Percentiles rank a stretch among this genome's conserved stretches.
Conservation (phyloP, 2,888 invertebrate species). For the Drosophila antonietae region DNA sequence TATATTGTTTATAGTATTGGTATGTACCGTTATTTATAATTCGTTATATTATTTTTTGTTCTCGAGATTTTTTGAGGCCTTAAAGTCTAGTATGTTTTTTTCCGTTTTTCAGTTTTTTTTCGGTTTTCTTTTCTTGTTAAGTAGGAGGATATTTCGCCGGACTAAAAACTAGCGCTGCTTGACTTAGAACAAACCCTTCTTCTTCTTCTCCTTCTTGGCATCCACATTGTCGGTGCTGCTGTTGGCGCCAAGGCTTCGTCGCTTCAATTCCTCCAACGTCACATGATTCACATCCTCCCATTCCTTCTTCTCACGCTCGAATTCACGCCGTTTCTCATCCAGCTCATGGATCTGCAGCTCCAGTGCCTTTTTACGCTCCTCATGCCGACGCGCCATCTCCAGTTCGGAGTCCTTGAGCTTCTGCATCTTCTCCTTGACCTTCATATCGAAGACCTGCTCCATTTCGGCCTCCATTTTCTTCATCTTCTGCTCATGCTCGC, state of each 20-base stretch:
- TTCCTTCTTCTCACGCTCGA: conserved; percentile 92
- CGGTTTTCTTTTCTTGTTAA: conserved; percentile 13
- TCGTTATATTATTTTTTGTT: conserved; percentile 64
- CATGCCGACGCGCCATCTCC: conserved; percentile 96
- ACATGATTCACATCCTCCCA: conserved; percentile 97
- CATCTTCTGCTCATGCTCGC: conserved; percentile 98
- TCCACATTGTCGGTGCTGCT: conserved; percentile 86
- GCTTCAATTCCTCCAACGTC: conserved; percentile 94
- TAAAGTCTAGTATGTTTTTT: conserved; percentile 38
- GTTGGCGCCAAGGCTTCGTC: conserved; percentile 94
- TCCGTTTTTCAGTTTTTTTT: neutral
- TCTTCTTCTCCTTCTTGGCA: conserved; percentile 82
- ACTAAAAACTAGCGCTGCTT: conserved; percentile 29
- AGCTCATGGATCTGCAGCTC: conserved; percentile 96
- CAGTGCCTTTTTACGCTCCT: conserved; percentile 90
- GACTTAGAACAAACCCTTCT: conserved; percentile 83
- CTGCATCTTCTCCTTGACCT: conserved; percentile 97
- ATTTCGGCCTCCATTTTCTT: conserved; percentile 99
- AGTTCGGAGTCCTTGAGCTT: conserved; percentile 97
- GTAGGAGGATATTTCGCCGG: conserved; percentile 36
- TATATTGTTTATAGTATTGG: conserved; percentile 33
- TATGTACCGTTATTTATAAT: conserved; percentile 54
- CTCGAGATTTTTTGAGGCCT: conserved; percentile 69
- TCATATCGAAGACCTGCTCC: conserved; percentile 99
- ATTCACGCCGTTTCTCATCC: conserved; percentile 93